A percentile compares a stretch with the other conserved stretches of the same genome.
Evolutionary conservation across 2,888 invertebrate species (phyloP).

Genomic region (Polydrusus tereticollis): DNA sequence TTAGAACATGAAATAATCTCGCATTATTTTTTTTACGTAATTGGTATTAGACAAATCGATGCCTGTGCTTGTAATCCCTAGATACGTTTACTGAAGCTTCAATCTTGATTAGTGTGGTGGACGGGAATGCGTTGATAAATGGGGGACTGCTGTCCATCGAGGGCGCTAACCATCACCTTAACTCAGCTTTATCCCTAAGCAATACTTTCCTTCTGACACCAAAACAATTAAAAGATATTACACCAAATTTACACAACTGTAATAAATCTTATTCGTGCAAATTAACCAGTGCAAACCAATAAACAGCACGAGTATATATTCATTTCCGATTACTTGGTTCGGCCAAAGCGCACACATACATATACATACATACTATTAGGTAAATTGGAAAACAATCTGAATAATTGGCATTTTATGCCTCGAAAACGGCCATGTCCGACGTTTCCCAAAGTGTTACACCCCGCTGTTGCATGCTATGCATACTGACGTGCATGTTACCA

Average conservation of each 20-base stretch:
- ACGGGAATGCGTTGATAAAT: too few species aligned
- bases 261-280: conserved; percentile 32
- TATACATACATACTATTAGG: conserved; percentile 47
- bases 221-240: too few species aligned
- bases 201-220: too few species aligned
- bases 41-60: too few species aligned
- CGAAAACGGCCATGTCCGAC: conserved; percentile 42
- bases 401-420: conserved; percentile 47
- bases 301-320: conserved; percentile 37
- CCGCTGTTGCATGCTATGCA: conserved; percentile 44
- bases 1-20: too few species aligned
- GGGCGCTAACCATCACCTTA: too few species aligned
- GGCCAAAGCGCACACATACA: conserved; percentile 44
- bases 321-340: conserved; percentile 45
- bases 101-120: too few species aligned
- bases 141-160: too few species aligned
- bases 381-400: conserved; percentile 49
- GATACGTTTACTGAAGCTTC: too few species aligned
- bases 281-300: conserved; percentile 33
- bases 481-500: conserved; percentile 38
- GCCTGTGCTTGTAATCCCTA: too few species aligned
- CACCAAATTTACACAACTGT: conserved; percentile 12
- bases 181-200: too few species aligned
- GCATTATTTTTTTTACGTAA: too few species aligned
- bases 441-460: conserved; percentile 44